Evolutionary conservation across 2,888 invertebrate species (phyloP).

Genomic region (Tetanocera ferruginea): DNA sequence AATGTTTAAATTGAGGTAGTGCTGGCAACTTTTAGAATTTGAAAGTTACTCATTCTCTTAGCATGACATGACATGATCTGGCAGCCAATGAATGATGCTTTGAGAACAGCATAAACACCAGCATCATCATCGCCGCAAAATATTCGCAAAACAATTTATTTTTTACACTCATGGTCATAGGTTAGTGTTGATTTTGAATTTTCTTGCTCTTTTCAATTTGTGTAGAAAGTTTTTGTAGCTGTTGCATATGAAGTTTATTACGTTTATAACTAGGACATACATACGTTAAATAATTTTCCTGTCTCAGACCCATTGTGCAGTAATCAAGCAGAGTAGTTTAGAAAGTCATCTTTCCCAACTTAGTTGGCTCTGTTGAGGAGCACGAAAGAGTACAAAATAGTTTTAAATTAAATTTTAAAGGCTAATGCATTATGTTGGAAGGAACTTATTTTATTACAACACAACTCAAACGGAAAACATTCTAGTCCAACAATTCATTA

Average conservation of each 20-base stretch:
- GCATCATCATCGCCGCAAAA: too few relatives aligned
- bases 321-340: not conserved
- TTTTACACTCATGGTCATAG: not conserved
- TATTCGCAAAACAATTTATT: not conserved
- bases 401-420: conserved; percentile 21
- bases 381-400: not conserved
- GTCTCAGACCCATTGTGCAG: not conserved
- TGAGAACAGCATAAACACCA: not conserved
- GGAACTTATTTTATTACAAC: not conserved
- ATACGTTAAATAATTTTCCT: not conserved
- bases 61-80: not conserved
- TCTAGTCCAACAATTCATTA: conserved; percentile 96
- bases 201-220: conserved; percentile 4
- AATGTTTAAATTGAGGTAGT: not conserved
- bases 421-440: conserved; percentile 14
- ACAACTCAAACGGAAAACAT: not conserved
- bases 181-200: not conserved
- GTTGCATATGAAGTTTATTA: conserved; percentile 8
- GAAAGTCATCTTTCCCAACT: too few relatives aligned
- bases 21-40: not conserved
- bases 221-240: not conserved
- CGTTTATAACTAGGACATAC: not conserved
- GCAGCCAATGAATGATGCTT: not conserved
- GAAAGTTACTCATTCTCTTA: not conserved
- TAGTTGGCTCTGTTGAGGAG: not conserved